Evolutionary conservation across 2,888 invertebrate genomes (phyloP).

Genomic region (Gasteruption jaculator): DNA sequence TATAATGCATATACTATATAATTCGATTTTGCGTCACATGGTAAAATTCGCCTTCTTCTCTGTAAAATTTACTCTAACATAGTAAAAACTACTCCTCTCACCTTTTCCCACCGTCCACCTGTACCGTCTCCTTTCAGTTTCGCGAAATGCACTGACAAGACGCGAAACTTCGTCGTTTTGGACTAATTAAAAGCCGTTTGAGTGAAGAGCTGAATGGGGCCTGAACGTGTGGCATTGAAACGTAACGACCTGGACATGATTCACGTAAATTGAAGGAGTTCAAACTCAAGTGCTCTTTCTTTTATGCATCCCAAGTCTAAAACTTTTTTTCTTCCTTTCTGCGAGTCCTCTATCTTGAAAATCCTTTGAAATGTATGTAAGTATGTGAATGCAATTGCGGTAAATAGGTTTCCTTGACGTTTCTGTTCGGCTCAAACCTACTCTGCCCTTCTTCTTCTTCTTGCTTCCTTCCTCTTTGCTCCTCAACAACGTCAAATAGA

Average conservation of each 20-base stretch:
- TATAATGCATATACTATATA: too few relatives aligned
- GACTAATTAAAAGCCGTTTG: conserved; percentile 34
- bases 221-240: conserved; percentile 32
- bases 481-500: too few relatives aligned
- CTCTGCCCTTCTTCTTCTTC: neutral
- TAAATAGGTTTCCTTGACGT: conserved; percentile 17
- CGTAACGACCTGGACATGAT: conserved; percentile 32
- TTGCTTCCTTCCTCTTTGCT: too few relatives aligned
- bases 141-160: too few relatives aligned
- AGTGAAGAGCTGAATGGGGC: conserved; percentile 26
- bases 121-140: too few relatives aligned
- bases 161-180: conserved; percentile 16
- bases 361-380: conserved; percentile 14
- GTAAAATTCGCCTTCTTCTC: too few relatives aligned
- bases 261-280: conserved; percentile 36
- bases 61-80: too few relatives aligned
- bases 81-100: too few relatives aligned
- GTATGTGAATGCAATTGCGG: conserved; percentile 20
- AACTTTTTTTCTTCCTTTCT: neutral
- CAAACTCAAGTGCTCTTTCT: conserved; percentile 23
- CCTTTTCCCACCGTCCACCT: too few relatives aligned
- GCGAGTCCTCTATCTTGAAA: conserved; percentile 4
- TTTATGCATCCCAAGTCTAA: conserved; percentile 8
- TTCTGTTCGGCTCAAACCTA: conserved; percentile 21
- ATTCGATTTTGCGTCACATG: too few relatives aligned